Base-by-base conservation (phyloP, 2,888 invertebrate species). In the Rotaria socialis region DNA sequence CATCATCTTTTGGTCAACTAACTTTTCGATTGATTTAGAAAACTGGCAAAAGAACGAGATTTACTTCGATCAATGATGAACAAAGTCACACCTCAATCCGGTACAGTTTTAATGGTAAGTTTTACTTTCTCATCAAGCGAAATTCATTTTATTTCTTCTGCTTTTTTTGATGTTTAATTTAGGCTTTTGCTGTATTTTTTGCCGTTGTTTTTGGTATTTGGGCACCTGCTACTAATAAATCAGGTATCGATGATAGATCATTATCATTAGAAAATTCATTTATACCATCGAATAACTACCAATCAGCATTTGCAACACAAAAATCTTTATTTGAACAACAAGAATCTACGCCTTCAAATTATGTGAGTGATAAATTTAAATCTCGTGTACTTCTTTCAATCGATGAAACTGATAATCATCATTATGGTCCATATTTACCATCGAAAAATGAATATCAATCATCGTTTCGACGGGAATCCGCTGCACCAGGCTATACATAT, bases 161-260 rank as follows among this genome's bases (percentile, higher is more conserved):
- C 2, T n/a, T 35, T 80, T 11, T n/a, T n/a, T n/a, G n/a, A n/a
- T n/a, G 4, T 47, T 80, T 10, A 43, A 3, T 3, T 47, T 80
- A 80, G 90, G 90, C 90, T 85, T 88, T 90, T 88, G 90, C 90
- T 85, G 89, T 90, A 88, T 89, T 90, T 89, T 90, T 90, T 88
- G 89, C 91, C 88, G 89, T 90, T 87, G 90, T 91, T 88, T 88
- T 91, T 84, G 91, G 91, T 84, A 89, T 90, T 86, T 90, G 90
- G 90, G 89, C 90, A 41, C 90, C 91, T 50, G 24, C 84, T 89
- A 84, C 89, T 89, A 85, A 88, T 89, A 85, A 90, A 90, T 10
- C 41, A 89, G 24, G 10, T 10, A n/a, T 4, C 10, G 80, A 80
- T 47, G 43, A 47, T 47, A 43, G 47, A n/a, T 43, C 47, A 11